These are phyloP conservation scores for Forficula auricularia DNA, from an alignment of 1,140 invertebrate species.

Conservation along the genomic window DNA sequence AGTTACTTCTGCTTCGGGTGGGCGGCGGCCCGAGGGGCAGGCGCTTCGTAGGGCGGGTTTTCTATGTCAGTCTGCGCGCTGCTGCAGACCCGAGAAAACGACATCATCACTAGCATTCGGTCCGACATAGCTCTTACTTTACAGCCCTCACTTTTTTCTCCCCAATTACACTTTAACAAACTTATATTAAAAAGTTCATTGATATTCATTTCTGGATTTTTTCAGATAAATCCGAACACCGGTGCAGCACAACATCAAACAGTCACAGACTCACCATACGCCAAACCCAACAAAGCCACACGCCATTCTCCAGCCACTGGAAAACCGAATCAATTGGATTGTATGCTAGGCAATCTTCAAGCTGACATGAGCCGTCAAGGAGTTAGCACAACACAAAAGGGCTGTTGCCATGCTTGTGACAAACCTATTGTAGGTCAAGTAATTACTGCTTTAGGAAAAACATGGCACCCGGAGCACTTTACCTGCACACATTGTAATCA, in stretches of 20 bases:
- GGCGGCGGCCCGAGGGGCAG: too few species aligned
- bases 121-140: too few species aligned
- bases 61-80: neutral
- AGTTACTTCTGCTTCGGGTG: constrained; percentile 3
- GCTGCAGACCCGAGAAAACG: neutral
- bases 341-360: constrained; percentile 82
- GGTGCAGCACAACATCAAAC: constrained; percentile 33
- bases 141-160: too few species aligned
- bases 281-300: constrained; percentile 44
- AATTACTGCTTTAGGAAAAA: constrained; percentile 89
- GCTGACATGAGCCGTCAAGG: constrained; percentile 94
- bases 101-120: too few species aligned
- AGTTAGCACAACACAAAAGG: constrained; percentile 92
- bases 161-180: too few species aligned
- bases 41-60: too few species aligned
- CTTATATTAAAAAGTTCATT: neutral
- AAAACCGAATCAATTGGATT: constrained; percentile 56
- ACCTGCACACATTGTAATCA: constrained; percentile 91
- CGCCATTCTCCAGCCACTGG: constrained; percentile 22
- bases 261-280: constrained; percentile 51
- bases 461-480: constrained; percentile 99
- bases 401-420: constrained; percentile 92
- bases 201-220: neutral
- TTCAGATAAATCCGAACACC: constrained; percentile 35
- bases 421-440: constrained; percentile 96